Evolutionary conservation across 2,113 vertebrate genomes (phyloP).

Genomic region (Tautogolabrus adspersus): DNA sequence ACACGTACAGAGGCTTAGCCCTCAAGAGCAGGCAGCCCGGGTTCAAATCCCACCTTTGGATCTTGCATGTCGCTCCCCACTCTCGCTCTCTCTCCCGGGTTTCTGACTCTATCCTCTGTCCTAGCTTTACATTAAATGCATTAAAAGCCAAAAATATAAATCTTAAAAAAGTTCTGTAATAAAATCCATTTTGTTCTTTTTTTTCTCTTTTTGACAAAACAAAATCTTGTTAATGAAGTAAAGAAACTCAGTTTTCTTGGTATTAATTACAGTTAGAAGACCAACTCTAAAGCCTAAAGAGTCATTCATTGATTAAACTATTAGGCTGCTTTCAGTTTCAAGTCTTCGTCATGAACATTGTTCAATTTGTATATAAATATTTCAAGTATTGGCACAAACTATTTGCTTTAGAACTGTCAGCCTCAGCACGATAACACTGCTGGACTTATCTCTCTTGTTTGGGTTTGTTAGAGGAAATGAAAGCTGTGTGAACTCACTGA

Average conservation of each 20-base stretch:
- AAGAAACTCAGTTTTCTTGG: no score
- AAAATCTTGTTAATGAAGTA: no score
- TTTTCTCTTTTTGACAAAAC: background rate
- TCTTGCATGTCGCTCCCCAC: no score
- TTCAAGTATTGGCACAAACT: slow-evolving; percentile 11
- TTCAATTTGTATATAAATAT: slow-evolving; percentile 31
- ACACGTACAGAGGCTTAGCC: no score
- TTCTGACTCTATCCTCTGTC: no score
- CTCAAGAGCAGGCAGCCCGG: no score
- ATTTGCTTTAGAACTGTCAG: slow-evolving; percentile 33
- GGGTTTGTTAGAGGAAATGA: slow-evolving; percentile 48
- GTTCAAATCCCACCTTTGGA: no score
- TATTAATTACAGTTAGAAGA: background rate
- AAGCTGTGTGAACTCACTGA: slow-evolving; percentile 22
- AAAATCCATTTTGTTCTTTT: no score
- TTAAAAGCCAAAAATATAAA: no score
- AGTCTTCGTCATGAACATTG: background rate
- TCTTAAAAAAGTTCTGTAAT: no score
- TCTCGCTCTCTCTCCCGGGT: no score
- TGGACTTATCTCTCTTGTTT: slow-evolving; percentile 33
- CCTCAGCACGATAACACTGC: slow-evolving; percentile 10
- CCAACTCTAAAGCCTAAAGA: slow-evolving; percentile 4
- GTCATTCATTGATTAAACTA: background rate
- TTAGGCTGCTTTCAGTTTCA: slow-evolving; percentile 24
- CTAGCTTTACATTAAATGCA: no score